Conservation (phyloP, 1,140 invertebrate genomes). For the Lamellibrachia luymesi region DNA sequence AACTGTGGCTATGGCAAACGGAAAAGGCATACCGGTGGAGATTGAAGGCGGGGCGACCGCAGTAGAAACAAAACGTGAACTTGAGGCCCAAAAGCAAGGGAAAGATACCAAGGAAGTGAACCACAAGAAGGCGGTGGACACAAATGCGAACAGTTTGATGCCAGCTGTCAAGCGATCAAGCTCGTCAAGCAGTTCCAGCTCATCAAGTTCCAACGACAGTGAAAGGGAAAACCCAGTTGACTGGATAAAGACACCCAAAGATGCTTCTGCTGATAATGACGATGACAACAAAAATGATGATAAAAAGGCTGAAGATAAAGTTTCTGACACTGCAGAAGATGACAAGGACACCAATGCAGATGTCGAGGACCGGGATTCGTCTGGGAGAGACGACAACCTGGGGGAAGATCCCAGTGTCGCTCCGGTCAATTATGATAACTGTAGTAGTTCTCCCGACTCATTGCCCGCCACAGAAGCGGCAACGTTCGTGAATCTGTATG, state of each 20-base stretch:
- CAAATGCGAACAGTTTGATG: neutral
- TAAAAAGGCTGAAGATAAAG: neutral
- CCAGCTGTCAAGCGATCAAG: neutral
- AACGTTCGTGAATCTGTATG: neutral
- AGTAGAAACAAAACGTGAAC: neutral
- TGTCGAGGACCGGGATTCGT: neutral
- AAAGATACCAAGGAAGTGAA: neutral
- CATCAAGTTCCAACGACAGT: neutral
- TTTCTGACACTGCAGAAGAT: neutral
- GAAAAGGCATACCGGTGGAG: neutral
- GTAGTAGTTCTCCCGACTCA: neutral
- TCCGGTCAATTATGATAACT: neutral
- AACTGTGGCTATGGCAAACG: neutral
- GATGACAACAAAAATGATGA: neutral
- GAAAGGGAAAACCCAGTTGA: neutral
- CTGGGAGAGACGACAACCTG: neutral
- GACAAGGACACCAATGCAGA: neutral
- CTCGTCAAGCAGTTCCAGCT: neutral
- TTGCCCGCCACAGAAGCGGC: neutral
- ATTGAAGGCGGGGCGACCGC: neutral
- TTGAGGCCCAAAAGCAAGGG: neutral
- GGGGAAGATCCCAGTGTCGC: neutral
- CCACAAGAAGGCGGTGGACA: neutral
- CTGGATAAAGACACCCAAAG: neutral
- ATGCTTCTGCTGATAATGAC: neutral